Percentiles rank a stretch among this genome's conserved stretches.
Evolutionary conservation across 2,888 invertebrate species (phyloP).

Genomic region (Deroplatys truncata): DNA sequence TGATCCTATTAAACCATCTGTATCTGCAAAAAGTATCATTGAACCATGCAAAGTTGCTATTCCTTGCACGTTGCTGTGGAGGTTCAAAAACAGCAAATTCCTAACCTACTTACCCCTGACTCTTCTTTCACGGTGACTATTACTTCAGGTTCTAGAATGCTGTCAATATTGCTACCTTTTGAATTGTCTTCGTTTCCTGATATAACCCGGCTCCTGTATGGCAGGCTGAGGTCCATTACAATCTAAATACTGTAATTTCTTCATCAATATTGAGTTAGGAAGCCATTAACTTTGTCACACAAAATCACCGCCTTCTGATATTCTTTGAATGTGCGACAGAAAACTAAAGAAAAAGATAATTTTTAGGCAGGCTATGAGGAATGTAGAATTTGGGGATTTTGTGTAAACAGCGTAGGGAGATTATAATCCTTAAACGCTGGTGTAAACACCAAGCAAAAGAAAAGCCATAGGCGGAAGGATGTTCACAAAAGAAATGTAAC

Average conservation of each 20-base stretch:
- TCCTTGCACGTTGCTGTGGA: neutral
- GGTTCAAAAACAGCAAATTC: neutral
- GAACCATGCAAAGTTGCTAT: neutral
- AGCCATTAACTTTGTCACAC: neutral
- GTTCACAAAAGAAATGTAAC: no score
- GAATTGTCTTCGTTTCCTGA: neutral
- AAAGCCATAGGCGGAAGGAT: no score
- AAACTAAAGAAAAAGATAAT: neutral
- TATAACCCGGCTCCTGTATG: neutral
- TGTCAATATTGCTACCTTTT: neutral
- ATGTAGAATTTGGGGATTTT: neutral
- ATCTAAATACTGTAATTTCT: neutral
- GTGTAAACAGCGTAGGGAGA: no score
- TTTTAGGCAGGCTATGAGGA: neutral
- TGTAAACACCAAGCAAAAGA: no score
- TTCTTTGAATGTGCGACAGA: neutral
- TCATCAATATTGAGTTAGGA: neutral
- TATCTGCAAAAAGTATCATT: no score
- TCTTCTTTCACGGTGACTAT: neutral
- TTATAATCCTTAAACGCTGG: no score
- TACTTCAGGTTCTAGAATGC: neutral
- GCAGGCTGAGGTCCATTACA: neutral
- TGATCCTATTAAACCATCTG: no score
- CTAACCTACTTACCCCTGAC: neutral
- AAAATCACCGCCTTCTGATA: neutral